A percentile compares a stretch with the other conserved stretches of the same genome.
These are phyloP conservation scores for Cheilosia variabilis DNA, from an alignment of 2,888 invertebrate species.

Conservation along the genomic window DNA sequence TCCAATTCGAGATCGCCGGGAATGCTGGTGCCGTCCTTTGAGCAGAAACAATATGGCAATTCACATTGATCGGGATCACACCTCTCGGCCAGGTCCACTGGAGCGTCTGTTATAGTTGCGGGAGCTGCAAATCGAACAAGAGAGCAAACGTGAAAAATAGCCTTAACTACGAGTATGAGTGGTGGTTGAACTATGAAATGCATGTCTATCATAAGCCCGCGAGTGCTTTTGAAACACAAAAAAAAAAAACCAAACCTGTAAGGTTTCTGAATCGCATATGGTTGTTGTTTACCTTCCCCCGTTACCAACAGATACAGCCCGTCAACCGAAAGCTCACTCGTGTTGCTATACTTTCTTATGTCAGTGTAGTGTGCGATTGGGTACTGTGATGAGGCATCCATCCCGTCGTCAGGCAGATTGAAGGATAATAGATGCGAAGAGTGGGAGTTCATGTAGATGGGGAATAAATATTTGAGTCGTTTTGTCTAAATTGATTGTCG, in stretches of 20 bases:
- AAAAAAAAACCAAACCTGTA: not conserved
- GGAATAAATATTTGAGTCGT: slow-evolving; percentile 69
- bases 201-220: too few species aligned
- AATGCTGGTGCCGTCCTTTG: slow-evolving; percentile 94
- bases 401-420: slow-evolving; percentile 57
- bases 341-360: slow-evolving; percentile 31
- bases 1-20: slow-evolving; percentile 93
- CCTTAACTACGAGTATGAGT: not conserved
- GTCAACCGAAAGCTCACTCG: slow-evolving; percentile 5
- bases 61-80: slow-evolving; percentile 91
- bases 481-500: slow-evolving; percentile 75
- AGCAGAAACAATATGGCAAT: slow-evolving; percentile 96
- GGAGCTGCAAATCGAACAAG: slow-evolving; percentile 85
- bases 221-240: not conserved
- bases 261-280: slow-evolving; percentile 16
- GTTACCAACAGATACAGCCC: not conserved
- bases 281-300: slow-evolving; percentile 41
- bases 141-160: slow-evolving; percentile 13
- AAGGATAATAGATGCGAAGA: slow-evolving; percentile 60
- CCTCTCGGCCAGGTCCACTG: slow-evolving; percentile 90
- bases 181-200: not conserved
- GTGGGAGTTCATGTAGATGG: not conserved
- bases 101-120: slow-evolving; percentile 92
- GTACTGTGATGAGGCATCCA: slow-evolving; percentile 16
- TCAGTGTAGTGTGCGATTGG: not conserved